phyloP scores from a whole-genome alignment of 2,888 invertebrate species.

The Copidosoma aretas region DNA sequence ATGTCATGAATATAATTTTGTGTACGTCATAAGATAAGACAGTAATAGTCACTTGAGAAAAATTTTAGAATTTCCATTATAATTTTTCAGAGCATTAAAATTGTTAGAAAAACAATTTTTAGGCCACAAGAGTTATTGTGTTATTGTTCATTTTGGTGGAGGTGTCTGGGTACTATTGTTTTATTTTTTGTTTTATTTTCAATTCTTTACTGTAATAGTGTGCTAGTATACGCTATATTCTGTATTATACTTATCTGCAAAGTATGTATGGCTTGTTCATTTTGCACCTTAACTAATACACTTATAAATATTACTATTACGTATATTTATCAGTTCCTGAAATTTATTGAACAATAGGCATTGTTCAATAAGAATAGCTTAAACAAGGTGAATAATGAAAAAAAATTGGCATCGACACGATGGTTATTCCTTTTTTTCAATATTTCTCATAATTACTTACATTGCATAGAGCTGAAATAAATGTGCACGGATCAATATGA shows the following conservation, averaged over 20 bases:
- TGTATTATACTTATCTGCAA: slow-evolving; percentile 37
- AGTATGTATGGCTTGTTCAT: slow-evolving; percentile 37
- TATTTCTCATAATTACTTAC: neutral
- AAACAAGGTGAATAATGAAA: slow-evolving; percentile 2
- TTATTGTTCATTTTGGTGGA: slow-evolving; percentile 47
- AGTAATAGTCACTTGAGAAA: too few species aligned
- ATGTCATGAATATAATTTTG: slow-evolving; percentile 2
- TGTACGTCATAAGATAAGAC: too few species aligned
- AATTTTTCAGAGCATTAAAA: slow-evolving; percentile 35
- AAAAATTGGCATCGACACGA: neutral
- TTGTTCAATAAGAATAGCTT: neutral
- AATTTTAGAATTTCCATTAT: too few species aligned
- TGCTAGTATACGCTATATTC: slow-evolving; percentile 44
- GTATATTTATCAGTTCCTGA: neutral
- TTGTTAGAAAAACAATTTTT: slow-evolving; percentile 63
- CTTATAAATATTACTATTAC: slow-evolving; percentile 20
- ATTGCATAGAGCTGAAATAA: slow-evolving; percentile 1
- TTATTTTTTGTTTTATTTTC: slow-evolving; percentile 38
- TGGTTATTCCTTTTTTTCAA: slow-evolving; percentile 3
- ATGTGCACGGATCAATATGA: slow-evolving; percentile 9
- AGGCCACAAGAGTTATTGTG: slow-evolving; percentile 36
- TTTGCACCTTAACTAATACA: slow-evolving; percentile 38
- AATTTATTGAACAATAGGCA: neutral
- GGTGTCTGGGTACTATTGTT: slow-evolving; percentile 45
- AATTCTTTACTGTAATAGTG: slow-evolving; percentile 49